phyloP scores from a whole-genome alignment of 2,797 vertebrate species.

The Babyrousa celebensis region DNA sequence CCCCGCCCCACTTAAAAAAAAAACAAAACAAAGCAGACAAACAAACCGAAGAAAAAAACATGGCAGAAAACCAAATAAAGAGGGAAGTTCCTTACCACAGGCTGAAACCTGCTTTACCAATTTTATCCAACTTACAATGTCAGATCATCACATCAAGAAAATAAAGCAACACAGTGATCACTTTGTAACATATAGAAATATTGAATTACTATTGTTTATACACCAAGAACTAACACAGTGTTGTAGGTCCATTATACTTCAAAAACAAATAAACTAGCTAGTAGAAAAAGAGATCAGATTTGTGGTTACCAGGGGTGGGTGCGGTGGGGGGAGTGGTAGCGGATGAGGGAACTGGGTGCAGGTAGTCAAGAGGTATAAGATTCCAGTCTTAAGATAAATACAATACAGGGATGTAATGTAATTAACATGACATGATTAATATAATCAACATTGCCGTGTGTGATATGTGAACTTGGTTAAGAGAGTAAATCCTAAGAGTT shows the following conservation, averaged over 20 bases:
- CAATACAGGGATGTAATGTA: neutral
- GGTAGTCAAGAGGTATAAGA: neutral
- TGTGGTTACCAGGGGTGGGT: neutral
- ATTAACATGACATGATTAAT: neutral
- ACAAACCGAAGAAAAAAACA: constrained; percentile 36
- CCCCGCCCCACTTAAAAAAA: neutral
- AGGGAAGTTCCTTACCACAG: constrained; percentile 56
- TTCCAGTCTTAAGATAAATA: neutral
- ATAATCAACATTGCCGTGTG: neutral
- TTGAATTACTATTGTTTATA: neutral
- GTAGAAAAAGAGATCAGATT: neutral
- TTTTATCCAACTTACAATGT: neutral
- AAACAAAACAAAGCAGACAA: neutral
- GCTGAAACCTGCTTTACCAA: constrained; percentile 39
- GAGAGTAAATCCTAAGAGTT: neutral
- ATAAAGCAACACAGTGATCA: neutral
- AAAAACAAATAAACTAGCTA: neutral
- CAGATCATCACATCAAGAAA: constrained; percentile 40
- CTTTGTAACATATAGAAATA: neutral
- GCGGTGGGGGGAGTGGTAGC: neutral
- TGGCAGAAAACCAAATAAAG: constrained; percentile 44
- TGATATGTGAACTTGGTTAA: neutral
- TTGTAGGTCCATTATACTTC: neutral
- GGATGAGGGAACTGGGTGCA: neutral
- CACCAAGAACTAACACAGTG: neutral